Percentiles rank a stretch among this genome's conserved stretches.
Evolutionary conservation across 2,113 vertebrate species (phyloP).

Genomic region (Ailuropoda melanoleuca): DNA sequence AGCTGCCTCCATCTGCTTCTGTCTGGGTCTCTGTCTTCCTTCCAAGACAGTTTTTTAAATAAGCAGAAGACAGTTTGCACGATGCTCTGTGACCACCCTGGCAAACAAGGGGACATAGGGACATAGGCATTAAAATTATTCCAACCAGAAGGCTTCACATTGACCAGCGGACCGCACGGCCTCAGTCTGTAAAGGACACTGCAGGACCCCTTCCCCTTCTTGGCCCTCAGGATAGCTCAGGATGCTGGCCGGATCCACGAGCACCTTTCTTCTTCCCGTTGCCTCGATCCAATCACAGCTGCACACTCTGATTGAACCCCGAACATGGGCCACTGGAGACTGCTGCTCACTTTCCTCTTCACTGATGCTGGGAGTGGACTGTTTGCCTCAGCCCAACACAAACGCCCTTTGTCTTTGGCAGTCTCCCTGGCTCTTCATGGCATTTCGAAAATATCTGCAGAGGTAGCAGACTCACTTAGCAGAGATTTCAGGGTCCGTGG

Average conservation of each 20-base stretch:
- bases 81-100: background rate
- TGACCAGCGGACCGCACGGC: background rate
- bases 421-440: constrained; percentile 13
- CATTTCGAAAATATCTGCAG: background rate
- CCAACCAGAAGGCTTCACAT: background rate
- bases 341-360: background rate
- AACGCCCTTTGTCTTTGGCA: background rate
- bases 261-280: background rate
- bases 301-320: too few relatives aligned
- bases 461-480: background rate
- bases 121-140: background rate
- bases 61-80: background rate
- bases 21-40: background rate
- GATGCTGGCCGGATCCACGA: background rate
- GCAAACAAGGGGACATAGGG: too few relatives aligned
- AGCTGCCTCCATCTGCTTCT: background rate
- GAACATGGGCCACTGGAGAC: accelerated
- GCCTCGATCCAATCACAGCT: background rate
- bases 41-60: background rate
- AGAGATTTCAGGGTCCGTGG: background rate
- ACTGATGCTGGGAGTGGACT: too few relatives aligned
- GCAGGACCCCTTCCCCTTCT: background rate
- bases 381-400: background rate
- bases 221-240: accelerated
- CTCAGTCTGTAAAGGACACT: background rate